Conservation (phyloP, 1,140 invertebrate genomes). For the Rhagoletis zephyria region DNA sequence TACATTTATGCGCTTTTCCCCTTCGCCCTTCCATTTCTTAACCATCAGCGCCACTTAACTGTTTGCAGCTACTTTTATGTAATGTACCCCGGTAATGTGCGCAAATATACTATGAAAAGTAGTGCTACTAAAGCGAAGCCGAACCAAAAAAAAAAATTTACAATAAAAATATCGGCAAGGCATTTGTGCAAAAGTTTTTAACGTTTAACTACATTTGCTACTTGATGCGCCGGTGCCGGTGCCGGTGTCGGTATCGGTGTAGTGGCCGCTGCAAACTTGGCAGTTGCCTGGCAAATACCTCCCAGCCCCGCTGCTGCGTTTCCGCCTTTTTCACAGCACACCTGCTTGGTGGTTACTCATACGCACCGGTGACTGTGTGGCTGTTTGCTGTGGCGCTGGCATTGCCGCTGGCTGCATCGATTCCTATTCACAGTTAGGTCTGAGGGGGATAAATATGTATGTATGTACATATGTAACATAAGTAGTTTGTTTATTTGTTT, state of each 20-base stretch:
- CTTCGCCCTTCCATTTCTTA: neutral
- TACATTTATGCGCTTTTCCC: constrained; percentile 35
- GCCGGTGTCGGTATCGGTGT: neutral
- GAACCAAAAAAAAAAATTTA: neutral
- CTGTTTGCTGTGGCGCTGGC: neutral
- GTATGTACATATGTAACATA: neutral
- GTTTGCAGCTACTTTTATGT: constrained; percentile 24
- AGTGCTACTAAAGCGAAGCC: neutral
- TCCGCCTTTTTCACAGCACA: neutral
- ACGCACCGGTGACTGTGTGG: neutral
- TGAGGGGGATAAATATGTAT: neutral
- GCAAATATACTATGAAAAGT: constrained; percentile 14
- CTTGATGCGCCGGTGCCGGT: neutral
- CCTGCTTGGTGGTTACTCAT: constrained; percentile 2
- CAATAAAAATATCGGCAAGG: neutral
- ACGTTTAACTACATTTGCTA: constrained; percentile 1
- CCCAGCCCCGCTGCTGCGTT: neutral
- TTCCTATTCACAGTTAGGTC: neutral
- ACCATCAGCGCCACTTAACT: neutral
- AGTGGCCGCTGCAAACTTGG: neutral
- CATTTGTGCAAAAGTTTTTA: constrained; percentile 43
- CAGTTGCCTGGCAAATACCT: neutral
- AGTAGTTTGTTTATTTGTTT: constrained; percentile 37
- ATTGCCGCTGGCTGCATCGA: neutral
- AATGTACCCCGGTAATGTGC: constrained; percentile 26